Conservation (phyloP, 53 echinoderm and acorn worm genomes). For the Stichopus horrens region DNA sequence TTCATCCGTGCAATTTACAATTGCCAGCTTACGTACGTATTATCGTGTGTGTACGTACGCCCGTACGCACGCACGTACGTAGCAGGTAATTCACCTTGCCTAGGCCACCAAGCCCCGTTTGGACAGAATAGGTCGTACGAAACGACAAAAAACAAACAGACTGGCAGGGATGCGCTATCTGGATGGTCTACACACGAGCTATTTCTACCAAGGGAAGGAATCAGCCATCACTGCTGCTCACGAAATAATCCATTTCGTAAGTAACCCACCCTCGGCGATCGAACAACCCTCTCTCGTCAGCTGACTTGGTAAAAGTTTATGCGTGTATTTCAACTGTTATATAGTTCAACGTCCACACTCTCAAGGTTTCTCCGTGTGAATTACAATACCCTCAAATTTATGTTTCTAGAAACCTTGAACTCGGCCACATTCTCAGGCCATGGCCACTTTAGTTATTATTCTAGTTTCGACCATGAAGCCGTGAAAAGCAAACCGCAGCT, state of each 20-base stretch:
- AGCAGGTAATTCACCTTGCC: constrained; percentile 10
- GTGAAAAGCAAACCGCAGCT: constrained; percentile 38
- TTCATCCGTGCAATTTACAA: constrained; percentile 21
- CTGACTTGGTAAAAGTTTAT: constrained; percentile 16
- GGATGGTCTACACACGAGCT: constrained; percentile 20
- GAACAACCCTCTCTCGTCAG: constrained; percentile 28
- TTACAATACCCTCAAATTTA: constrained; percentile 34
- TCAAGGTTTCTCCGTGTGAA: constrained; percentile 38
- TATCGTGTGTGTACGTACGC: constrained; percentile 22
- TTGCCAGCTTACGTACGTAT: background rate
- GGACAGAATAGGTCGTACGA: background rate
- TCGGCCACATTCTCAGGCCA: constrained; percentile 44
- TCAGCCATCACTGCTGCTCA: constrained; percentile 17
- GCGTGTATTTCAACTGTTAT: background rate
- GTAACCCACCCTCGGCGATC: constrained; percentile 35
- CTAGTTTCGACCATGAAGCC: constrained; percentile 25
- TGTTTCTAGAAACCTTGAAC: constrained; percentile 37
- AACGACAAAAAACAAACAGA: background rate
- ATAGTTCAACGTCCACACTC: constrained; percentile 37
- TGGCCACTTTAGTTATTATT: constrained; percentile 33
- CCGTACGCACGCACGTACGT: background rate
- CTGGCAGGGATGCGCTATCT: constrained; percentile 21
- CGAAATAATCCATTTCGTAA: constrained; percentile 34
- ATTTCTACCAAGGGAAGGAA: constrained; percentile 10
- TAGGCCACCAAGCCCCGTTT: constrained; percentile 27